Base-by-base conservation (phyloP, 2,113 vertebrate genomes). In the Alligator mississippiensis region DNA sequence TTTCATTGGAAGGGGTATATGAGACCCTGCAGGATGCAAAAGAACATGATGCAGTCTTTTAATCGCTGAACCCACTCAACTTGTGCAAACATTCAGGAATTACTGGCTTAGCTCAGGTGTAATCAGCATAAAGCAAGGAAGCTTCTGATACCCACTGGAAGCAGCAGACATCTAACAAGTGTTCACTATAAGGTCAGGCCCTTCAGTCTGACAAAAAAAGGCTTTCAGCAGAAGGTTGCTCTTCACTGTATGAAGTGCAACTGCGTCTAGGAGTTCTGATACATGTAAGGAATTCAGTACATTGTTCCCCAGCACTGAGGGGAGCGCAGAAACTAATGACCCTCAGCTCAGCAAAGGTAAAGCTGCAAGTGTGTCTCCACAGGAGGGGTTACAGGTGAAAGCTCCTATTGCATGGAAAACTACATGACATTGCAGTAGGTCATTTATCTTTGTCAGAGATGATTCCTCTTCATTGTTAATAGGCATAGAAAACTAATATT, bases 331-430 rank as follows among this genome's bases (percentile, higher is more conserved):
- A 90, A 87, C 78, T 90, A 80, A 90, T 91, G 94, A 88, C 54
- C 58, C 95, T 94, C 90, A 92, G 78, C 77, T 91, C 82, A 95
- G 88, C 61, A 91, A 95, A 89, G 55, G 61, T 83, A 66, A 83
- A 93, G 60, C 62, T 87, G 77, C 84, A 81, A 82, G 77, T 74
- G 54, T 61, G 76, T 58, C 85, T 90, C 78, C 82, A 30, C 64
- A 89, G 91, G 84, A 90, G 61, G 54, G 80, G 47, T 83, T 87
- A 83, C 74, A 93, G 91, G 70, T 38, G 22, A 90, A 90, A 88
- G 77, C 60, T 84, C 82, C 60, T 72, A 72, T 54, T 68, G 62
- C 74, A 94, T 87, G 66, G 72, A 85, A 75, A 47, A 34, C 38
- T 70, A 82, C 21, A 89, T 60, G 78, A 84, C 58, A 75, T 87